Base-by-base conservation (phyloP, 2,888 invertebrate species). In the Pecten maximus region DNA sequence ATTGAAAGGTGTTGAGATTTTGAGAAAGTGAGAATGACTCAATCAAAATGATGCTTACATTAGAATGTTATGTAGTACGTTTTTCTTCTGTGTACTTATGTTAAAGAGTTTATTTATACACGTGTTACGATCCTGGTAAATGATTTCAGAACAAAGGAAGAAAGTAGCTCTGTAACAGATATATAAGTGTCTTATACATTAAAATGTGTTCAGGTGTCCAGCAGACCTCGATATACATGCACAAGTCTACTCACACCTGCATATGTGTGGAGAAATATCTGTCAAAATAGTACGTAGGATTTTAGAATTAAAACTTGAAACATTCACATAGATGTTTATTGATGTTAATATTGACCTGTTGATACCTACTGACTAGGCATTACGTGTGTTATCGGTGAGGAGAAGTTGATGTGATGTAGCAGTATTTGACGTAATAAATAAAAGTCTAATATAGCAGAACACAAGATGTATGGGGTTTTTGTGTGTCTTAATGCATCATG, bases 261-360 rank as follows among this genome's bases (percentile, higher is more conserved):
- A 23, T 23, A n/a, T 15, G 19, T 60, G 0, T 74, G 35, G 35
- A 23, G 35, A 8, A 74, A 54, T 54, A 23, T 54, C 54, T 54
- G 54, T 54, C 54, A 54, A 54, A 54, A 15, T 74, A 74, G 74
- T 10, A 35, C 28, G 8, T 74, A 74, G 74, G 74, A 74, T 35
- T 74, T 35, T 74, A 74, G 74, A 74, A 74, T 35, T 35, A 74
- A n/a, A 28, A 74, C 74, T 74, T 74, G 74, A 74, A 74, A 74
- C 74, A 74, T 74, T 74, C 74, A 74, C 74, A 74, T 74, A 74
- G 74, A 74, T 74, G 74, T 74, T 35, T 28, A 74, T 74, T 35
- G 35, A 2, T 60, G n/a, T 60, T 60, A 23, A 28, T 23, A 74
- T 35, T 35, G 74, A 74, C 16, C 74, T 74, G 15, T 12, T 19